Evolutionary conservation across 35 echinoderm and acorn worm genomes (phyloP).

Genomic region (Strongylocentrotus purpuratus): DNA sequence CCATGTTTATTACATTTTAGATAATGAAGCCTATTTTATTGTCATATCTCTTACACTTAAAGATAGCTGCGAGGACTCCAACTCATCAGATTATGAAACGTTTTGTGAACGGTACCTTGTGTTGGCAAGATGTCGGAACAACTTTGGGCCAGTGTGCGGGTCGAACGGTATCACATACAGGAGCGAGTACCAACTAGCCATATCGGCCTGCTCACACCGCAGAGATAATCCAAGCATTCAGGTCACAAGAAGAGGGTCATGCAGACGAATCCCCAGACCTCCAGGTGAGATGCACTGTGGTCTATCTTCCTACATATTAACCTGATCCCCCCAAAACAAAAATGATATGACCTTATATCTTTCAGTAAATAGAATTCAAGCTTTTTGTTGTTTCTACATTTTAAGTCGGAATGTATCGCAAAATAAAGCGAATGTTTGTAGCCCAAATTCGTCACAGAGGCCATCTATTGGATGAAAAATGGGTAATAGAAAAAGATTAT

Average conservation of each 20-base stretch:
- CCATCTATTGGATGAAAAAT: too few species aligned
- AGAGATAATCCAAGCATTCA: background rate
- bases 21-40: background rate
- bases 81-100: background rate
- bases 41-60: background rate
- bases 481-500: too few species aligned
- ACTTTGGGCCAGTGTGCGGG: background rate
- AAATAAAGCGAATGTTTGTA: too few species aligned
- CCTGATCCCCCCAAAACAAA: too few species aligned
- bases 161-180: background rate
- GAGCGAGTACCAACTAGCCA: background rate
- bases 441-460: too few species aligned
- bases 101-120: background rate
- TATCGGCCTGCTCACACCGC: background rate
- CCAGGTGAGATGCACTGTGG: background rate
- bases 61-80: conserved; percentile 32
- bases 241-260: background rate
- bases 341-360: too few species aligned
- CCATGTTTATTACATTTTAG: too few species aligned
- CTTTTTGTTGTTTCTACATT: too few species aligned
- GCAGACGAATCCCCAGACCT: background rate
- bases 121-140: background rate
- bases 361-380: too few species aligned
- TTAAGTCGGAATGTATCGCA: too few species aligned
- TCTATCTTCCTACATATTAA: too few species aligned